phyloP scores from a whole-genome alignment of 2,797 vertebrate species.

The Platyrinchus mystaceus region DNA sequence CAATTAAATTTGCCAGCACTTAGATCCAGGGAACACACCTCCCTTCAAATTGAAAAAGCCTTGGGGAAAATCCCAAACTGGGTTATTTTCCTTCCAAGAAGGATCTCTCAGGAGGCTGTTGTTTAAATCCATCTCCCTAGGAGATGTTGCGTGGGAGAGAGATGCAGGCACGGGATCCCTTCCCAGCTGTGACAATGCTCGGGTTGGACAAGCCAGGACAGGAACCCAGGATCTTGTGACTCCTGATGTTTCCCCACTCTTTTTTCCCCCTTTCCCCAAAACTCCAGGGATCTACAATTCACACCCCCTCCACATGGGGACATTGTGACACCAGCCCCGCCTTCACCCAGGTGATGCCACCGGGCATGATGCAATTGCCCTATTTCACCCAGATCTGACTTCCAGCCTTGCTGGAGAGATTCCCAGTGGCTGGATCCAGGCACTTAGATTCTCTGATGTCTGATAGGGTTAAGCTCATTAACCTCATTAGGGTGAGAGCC shows the following conservation, averaged over 20 bases:
- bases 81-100: background rate
- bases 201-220: background rate
- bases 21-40: background rate
- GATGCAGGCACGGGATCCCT: background rate
- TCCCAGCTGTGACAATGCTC: fast-evolving
- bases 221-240: background rate
- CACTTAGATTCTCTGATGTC: background rate
- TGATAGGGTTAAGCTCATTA: background rate
- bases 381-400: fast-evolving
- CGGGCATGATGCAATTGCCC: background rate
- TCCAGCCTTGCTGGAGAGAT: background rate
- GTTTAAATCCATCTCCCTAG: background rate
- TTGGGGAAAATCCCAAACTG: background rate
- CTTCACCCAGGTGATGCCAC: background rate
- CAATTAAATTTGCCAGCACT: background rate
- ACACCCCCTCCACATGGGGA: fast-evolving
- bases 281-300: fast-evolving
- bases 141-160: background rate
- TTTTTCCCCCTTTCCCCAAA: background rate
- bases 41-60: background rate
- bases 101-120: background rate
- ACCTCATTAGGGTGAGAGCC: background rate
- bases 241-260: fast-evolving
- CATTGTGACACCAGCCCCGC: background rate
- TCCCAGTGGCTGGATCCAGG: fast-evolving